These are phyloP conservation scores for Petrocephalus schoutedeni DNA, from an alignment of 2,797 vertebrate species.

Conservation along the genomic window DNA sequence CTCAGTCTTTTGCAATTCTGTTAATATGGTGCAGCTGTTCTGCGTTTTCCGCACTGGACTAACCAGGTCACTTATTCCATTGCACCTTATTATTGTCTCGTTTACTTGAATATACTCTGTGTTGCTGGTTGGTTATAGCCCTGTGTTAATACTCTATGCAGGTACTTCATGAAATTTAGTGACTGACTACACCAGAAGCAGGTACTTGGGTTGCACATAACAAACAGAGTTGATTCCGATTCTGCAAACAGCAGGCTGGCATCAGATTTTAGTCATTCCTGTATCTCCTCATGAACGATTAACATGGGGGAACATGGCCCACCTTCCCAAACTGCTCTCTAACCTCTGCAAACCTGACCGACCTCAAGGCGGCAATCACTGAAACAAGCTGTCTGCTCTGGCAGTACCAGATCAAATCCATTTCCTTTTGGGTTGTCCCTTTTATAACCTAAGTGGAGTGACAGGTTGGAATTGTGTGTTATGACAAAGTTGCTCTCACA, in stretches of 20 bases:
- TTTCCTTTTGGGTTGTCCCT: not conserved
- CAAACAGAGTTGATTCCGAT: not conserved
- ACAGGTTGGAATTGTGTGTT: conserved; percentile 34
- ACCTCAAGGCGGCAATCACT: not conserved
- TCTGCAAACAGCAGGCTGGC: not conserved
- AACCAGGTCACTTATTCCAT: not conserved
- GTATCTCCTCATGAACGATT: not conserved
- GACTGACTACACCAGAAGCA: not conserved
- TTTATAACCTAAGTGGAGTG: not conserved
- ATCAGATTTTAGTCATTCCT: not conserved
- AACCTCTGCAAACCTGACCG: conserved; percentile 6
- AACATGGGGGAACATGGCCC: not conserved
- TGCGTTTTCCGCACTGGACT: not conserved
- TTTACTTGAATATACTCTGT: not conserved
- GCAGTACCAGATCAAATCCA: conserved; percentile 26
- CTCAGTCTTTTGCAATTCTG: not conserved
- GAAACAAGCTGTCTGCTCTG: conserved; percentile 30
- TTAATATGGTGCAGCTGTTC: not conserved
- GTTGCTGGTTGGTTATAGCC: not conserved
- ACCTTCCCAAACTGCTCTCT: not conserved
- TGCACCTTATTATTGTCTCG: not conserved
- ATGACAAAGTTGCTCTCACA: conserved; percentile 31
- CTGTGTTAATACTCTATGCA: not conserved
- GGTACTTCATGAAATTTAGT: not conserved
- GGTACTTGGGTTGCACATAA: not conserved